Base-by-base conservation (phyloP, 2,888 invertebrate species). In the Xanthia icteritia region DNA sequence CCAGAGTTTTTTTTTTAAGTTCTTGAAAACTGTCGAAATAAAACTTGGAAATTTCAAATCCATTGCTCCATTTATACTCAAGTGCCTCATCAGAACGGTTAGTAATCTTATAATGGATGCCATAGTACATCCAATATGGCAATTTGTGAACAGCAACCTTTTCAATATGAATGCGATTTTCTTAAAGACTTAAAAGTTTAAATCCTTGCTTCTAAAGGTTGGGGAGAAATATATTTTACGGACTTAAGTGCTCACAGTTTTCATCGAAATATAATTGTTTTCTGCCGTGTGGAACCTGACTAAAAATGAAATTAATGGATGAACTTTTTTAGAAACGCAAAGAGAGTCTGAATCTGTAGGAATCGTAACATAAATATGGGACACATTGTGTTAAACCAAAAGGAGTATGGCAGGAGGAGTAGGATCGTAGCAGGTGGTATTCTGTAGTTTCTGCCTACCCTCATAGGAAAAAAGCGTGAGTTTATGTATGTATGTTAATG, bases 181-280 rank as follows among this genome's bases (percentile, higher is more conserved):
- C 61, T 5, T 17, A 51, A 69, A 45, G 64, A 54, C 66, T 82
- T 77, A 60, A 65, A 76, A 65, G 64, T 82, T 82, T 82, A 45
- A 76, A 77, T 65, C 68, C 60, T 8, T 27, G 54, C 48, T 64
- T 48, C 20, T 20, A 11, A 39, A 76, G 63, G 58, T 68, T 60
- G 17, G n/a, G n/a, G 20, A 31, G 74, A 77, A 80, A 48, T 69
- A 58, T 79, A 64, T 79, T 58, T 42, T 31, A 54, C 9, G 42
- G 56, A 8, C 67, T 79, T 51, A 67, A 74, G 15, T 23, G 56
- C 13, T 75, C 70, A 75, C 51, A 58, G 68, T 68, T 68, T 68
- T 79, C 58, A 64, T 15, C 9, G 4, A 67, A 67, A 2, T 15
- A 23, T 1, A 67, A 67, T 79, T 79, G 36, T 73, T 63, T 73